Evolutionary conservation across 2,797 vertebrate species (phyloP).

Genomic region (Chelon auratus): DNA sequence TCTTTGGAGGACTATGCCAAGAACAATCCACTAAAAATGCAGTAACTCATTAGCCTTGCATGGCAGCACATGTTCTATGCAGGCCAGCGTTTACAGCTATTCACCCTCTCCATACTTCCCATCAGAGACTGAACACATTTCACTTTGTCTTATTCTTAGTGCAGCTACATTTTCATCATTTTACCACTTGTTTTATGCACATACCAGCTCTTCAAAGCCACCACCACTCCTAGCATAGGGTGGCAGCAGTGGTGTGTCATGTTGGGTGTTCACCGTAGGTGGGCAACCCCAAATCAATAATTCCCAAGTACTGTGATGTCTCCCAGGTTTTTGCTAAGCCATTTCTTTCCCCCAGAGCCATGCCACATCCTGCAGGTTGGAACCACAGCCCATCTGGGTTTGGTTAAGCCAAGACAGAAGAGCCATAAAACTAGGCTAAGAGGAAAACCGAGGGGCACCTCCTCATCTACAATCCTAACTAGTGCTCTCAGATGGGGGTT

Average conservation of each 20-base stretch:
- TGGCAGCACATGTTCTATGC: slow-evolving; percentile 45
- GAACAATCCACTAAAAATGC: slow-evolving; percentile 11
- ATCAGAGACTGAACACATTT: slow-evolving; percentile 18
- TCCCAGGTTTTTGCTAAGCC: slow-evolving; percentile 58
- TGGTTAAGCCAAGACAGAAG: slow-evolving; percentile 72
- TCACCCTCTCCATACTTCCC: slow-evolving; percentile 13
- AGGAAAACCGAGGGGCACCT: slow-evolving; percentile 71
- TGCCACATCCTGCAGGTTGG: slow-evolving; percentile 79
- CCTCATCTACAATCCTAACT: slow-evolving; percentile 66
- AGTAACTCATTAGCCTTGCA: slow-evolving; percentile 29
- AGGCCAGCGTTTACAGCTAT: slow-evolving; percentile 37
- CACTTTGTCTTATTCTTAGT: slow-evolving; percentile 21
- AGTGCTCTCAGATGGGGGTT: slow-evolving; percentile 54
- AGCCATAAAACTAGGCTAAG: slow-evolving; percentile 65
- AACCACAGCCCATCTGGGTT: slow-evolving; percentile 78
- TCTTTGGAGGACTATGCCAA: slow-evolving; percentile 16
- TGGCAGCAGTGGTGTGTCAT: slow-evolving; percentile 20
- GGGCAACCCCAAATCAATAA: slow-evolving; percentile 65
- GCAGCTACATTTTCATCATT: slow-evolving; percentile 11
- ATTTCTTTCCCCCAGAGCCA: slow-evolving; percentile 50
- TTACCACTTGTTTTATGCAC: slow-evolving; percentile 36
- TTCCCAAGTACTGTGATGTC: slow-evolving; percentile 50
- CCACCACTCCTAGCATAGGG: slow-evolving; percentile 26
- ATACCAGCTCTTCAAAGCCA: slow-evolving; percentile 34
- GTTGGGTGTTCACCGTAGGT: slow-evolving; percentile 67